These are phyloP conservation scores for Coptotermes formosanus DNA, from an alignment of 1,140 invertebrate genomes.

Conservation along the genomic window DNA sequence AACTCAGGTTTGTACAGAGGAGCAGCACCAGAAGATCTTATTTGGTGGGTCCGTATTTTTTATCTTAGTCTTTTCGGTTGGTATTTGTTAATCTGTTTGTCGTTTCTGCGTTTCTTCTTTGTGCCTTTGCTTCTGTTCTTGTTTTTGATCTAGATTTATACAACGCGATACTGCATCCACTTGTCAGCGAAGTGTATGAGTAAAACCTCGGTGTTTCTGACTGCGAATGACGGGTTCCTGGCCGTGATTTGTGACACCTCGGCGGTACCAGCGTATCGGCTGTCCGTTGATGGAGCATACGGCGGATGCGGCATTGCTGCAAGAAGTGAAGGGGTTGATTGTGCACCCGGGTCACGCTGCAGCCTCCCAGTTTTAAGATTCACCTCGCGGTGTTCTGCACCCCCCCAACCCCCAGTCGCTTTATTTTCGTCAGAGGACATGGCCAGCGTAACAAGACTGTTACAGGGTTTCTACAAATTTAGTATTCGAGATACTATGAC, in stretches of 20 bases:
- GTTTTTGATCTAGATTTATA: not conserved
- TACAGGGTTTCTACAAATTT: not conserved
- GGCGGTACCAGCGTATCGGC: too few species aligned
- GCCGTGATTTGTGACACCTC: too few species aligned
- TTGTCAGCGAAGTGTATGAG: too few species aligned
- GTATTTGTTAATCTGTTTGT: slow-evolving; percentile 21
- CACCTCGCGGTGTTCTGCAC: not conserved
- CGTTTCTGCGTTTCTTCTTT: slow-evolving; percentile 30
- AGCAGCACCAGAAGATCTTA: too few species aligned
- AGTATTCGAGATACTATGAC: not conserved
- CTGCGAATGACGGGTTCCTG: too few species aligned
- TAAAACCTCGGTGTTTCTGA: too few species aligned
- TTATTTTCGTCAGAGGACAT: not conserved
- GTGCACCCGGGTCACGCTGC: too few species aligned
- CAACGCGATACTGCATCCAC: not conserved
- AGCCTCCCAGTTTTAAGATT: slow-evolving; percentile 16
- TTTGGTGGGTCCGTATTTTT: too few species aligned
- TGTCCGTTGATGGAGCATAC: too few species aligned
- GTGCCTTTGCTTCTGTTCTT: slow-evolving; percentile 10
- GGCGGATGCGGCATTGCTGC: too few species aligned
- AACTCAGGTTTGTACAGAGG: too few species aligned
- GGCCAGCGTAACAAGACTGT: not conserved
- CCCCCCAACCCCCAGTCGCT: not conserved
- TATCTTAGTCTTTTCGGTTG: slow-evolving; percentile 26
- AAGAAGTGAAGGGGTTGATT: too few species aligned